Base-by-base conservation (phyloP, 2,888 invertebrate species). In the Caenorhabditis zanzibari region DNA sequence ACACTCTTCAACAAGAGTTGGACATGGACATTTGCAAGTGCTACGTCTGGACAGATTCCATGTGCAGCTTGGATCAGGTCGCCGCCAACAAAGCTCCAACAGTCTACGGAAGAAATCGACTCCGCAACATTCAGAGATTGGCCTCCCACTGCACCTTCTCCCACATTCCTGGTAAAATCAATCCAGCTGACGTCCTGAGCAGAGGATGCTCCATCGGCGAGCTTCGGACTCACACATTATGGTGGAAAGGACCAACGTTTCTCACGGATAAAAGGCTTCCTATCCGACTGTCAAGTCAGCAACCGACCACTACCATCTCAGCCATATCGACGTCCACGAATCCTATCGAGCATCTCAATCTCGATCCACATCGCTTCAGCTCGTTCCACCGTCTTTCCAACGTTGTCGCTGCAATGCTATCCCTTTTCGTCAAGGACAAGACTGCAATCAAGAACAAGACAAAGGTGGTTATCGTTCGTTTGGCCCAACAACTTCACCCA, bases 231-330 rank as follows among this genome's bases (percentile, higher is more conserved):
- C 19, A 49, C 28, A 10, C 58, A 9, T 35, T 69, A n/a, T 77
- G 77, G 77, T 49, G 59, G 52, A 49, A 59, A 14, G 77, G 77
- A 5, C 59, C 77, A 32, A 2, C 26, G 26, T 76, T 76, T 47
- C 68, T 76, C 5, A 2, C 2, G 1, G 9, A 54, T 3, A 0
- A 32, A 1, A 26, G 26, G 0, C 54, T 61, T 2, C 61, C 63
- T 16, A 7, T 63, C n/a, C 73, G 63, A 6, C 6, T 19, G 3
- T 66, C 66, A 5, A 59, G 68, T 26, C 1, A 41, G 2, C 32
- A 66, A 22, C 19, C 19, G 9, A 26, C 66, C 1, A 35, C 32
- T 0, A 35, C 49, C 10, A 26, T 41, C 9, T 6, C 32, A 0
- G 14, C 35, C 10, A 32, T 26, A 6, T 5, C 22, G 1, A 38